These are phyloP conservation scores for Drosophila neoperkinsi DNA, from an alignment of 2,888 invertebrate genomes.

Conservation along the genomic window DNA sequence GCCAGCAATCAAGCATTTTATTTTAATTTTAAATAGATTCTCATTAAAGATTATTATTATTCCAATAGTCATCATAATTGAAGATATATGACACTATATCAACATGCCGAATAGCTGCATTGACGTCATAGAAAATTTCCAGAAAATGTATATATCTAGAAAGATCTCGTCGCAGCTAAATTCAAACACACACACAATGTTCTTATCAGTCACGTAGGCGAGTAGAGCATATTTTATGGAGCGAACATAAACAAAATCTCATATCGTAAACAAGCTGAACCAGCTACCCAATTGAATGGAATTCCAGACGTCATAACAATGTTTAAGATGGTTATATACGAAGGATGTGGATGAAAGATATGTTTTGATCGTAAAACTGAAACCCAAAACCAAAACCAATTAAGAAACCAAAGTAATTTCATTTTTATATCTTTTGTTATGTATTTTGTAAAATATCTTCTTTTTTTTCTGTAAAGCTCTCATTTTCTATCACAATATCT, in stretches of 20 bases:
- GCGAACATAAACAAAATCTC: slow-evolving; percentile 23
- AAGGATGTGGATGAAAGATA: slow-evolving; percentile 11
- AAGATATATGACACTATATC: slow-evolving; percentile 7
- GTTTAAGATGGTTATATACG: not conserved
- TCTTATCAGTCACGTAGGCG: slow-evolving; percentile 54
- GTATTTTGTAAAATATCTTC: slow-evolving; percentile 48
- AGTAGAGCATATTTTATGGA: slow-evolving; percentile 32
- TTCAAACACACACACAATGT: slow-evolving; percentile 10
- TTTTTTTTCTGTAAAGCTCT: slow-evolving; percentile 58
- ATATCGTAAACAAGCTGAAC: slow-evolving; percentile 37
- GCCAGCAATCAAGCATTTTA: not conserved
- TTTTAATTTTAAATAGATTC: not conserved
- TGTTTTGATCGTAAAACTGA: slow-evolving; percentile 19
- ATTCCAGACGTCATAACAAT: slow-evolving; percentile 37
- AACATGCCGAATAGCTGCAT: slow-evolving; percentile 9
- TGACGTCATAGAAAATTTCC: slow-evolving; percentile 36
- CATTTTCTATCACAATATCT: slow-evolving; percentile 78
- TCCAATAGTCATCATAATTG: not conserved
- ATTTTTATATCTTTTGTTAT: slow-evolving; percentile 54
- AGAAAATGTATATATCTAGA: slow-evolving; percentile 35
- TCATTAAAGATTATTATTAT: not conserved
- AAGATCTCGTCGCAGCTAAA: slow-evolving; percentile 28
- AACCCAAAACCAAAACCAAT: slow-evolving; percentile 35
- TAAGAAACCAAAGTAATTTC: slow-evolving; percentile 39
- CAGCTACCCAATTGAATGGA: slow-evolving; percentile 35